A percentile compares a stretch with the other conserved stretches of the same genome.
Conservation (phyloP, 1,140 invertebrate genomes). For the Papilio helenus region DNA sequence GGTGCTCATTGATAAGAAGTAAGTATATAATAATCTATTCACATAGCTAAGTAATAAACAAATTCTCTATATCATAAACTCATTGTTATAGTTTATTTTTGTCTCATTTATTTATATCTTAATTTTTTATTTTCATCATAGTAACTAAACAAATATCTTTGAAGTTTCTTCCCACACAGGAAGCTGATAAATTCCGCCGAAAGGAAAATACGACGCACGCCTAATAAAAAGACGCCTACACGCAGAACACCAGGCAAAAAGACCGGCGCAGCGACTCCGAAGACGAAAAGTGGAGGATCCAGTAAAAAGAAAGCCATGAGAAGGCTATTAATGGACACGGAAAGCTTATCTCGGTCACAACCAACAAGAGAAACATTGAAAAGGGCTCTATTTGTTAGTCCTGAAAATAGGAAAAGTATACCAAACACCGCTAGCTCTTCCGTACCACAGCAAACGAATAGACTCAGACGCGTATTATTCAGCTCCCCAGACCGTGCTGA, state of each 20-base stretch:
- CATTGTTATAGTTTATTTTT: not conserved
- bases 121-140: not conserved
- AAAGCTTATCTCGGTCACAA: conserved; percentile 65
- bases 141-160: conserved; percentile 46
- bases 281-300: conserved; percentile 76
- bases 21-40: conserved; percentile 49
- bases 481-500: conserved; percentile 75
- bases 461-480: conserved; percentile 85
- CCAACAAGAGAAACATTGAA: conserved; percentile 82
- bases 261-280: conserved; percentile 77
- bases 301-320: conserved; percentile 81
- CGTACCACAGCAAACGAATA: conserved; percentile 70
- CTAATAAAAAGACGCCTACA: conserved; percentile 71
- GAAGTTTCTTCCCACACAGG: conserved; percentile 80
- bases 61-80: not conserved
- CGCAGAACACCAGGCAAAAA: conserved; percentile 75
- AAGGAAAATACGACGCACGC: conserved; percentile 74
- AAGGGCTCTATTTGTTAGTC: conserved; percentile 86
- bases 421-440: conserved; percentile 64
- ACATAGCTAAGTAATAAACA: not conserved
- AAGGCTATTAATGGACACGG: conserved; percentile 63
- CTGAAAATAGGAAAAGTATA: conserved; percentile 75
- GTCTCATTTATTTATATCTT: conserved; percentile 3
- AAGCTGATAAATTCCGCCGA: conserved; percentile 73
- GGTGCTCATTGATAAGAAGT: conserved; percentile 82